A percentile compares a stretch with the other conserved stretches of the same genome.
Evolutionary conservation across 2,888 invertebrate species (phyloP).

Genomic region (Eupithecia exiguata): DNA sequence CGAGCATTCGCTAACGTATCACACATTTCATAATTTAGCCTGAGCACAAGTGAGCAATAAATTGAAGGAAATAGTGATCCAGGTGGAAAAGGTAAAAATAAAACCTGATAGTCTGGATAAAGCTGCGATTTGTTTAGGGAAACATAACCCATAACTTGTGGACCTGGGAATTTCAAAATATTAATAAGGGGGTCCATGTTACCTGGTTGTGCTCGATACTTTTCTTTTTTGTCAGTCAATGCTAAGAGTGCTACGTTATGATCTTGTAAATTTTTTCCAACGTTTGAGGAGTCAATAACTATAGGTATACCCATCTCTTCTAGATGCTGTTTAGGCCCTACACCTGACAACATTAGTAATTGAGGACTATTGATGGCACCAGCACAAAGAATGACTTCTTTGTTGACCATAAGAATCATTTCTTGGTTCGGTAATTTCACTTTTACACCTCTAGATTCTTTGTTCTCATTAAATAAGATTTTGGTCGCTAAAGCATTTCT

Average conservation of each 20-base stretch:
- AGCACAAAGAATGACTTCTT: constrained; percentile 56
- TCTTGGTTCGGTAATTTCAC: constrained; percentile 41
- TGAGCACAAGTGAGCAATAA: constrained; percentile 32
- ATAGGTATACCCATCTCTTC: constrained; percentile 46
- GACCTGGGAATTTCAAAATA: constrained; percentile 32
- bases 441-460: constrained; percentile 48
- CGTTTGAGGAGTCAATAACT: constrained; percentile 47
- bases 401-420: constrained; percentile 41
- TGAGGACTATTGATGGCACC: constrained; percentile 57
- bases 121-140: constrained; percentile 49
- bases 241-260: constrained; percentile 48
- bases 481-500: constrained; percentile 50
- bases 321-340: constrained; percentile 53
- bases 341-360: constrained; percentile 56
- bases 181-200: constrained; percentile 43
- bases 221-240: constrained; percentile 42
- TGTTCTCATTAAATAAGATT: constrained; percentile 47
- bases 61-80: constrained; percentile 26
- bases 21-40: constrained; percentile 31
- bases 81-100: constrained; percentile 25
- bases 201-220: constrained; percentile 19
- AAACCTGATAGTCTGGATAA: constrained; percentile 55
- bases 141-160: constrained; percentile 40
- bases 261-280: constrained; percentile 56
- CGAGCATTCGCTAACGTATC: constrained; percentile 24